phyloP scores from a whole-genome alignment of 1,140 invertebrate species.

The Luehdorfia chinensis region DNA sequence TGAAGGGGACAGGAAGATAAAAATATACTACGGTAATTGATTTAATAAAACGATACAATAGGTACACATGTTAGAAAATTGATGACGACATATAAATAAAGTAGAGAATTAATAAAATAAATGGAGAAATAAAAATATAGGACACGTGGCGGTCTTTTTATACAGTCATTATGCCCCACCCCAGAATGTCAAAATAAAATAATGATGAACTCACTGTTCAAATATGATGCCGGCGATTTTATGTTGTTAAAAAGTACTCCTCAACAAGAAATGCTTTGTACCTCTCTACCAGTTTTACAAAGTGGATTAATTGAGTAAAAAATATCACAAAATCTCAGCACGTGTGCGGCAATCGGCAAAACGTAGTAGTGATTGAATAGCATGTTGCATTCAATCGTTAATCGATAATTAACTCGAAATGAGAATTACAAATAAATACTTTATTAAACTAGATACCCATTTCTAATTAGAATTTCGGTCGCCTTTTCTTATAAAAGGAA shows the following conservation, averaged over 20 bases:
- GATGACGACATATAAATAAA: no score
- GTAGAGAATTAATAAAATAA: slow-evolving; percentile 23
- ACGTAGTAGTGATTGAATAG: slow-evolving; percentile 49
- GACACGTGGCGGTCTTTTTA: slow-evolving; percentile 70
- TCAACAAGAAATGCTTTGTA: slow-evolving; percentile 32
- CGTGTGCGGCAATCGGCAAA: slow-evolving; percentile 71
- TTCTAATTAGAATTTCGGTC: no score
- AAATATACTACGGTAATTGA: slow-evolving; percentile 9
- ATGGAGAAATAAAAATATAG: slow-evolving; percentile 49
- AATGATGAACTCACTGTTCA: slow-evolving; percentile 51
- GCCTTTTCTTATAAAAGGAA: no score
- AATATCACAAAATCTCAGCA: slow-evolving; percentile 71
- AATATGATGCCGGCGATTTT: slow-evolving; percentile 34
- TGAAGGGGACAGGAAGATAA: slow-evolving; percentile 34
- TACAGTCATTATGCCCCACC: slow-evolving; percentile 70
- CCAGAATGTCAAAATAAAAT: slow-evolving; percentile 64
- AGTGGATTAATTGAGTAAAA: slow-evolving; percentile 56
- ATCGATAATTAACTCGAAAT: slow-evolving; percentile 17
- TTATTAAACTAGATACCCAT: no score
- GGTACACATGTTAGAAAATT: no score
- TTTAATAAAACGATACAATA: no score
- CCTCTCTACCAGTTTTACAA: slow-evolving; percentile 40
- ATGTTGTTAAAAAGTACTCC: slow-evolving; percentile 37
- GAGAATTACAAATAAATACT: no score
- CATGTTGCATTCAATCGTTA: slow-evolving; percentile 21